Evolutionary conservation across 2,888 invertebrate genomes (phyloP).

Genomic region (Tridacna gigas): DNA sequence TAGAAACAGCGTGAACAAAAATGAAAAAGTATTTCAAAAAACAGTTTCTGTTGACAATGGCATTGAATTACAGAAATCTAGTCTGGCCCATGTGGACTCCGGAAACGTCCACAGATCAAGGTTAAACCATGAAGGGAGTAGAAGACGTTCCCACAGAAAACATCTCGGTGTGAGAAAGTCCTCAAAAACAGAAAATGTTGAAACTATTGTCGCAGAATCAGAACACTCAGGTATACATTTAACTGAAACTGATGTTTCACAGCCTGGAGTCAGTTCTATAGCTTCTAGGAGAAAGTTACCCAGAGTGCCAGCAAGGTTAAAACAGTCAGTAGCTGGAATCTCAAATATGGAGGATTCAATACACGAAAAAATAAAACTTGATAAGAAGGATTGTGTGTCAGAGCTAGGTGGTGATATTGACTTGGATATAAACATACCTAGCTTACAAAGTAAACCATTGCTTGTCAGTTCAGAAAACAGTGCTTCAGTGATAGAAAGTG

Average conservation of each 20-base stretch:
- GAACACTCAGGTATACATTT: not conserved
- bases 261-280: not conserved
- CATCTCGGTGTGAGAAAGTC: not conserved
- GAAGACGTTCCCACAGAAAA: not conserved
- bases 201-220: not conserved
- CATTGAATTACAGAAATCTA: not conserved
- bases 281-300: slow-evolving; percentile 37
- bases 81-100: not conserved
- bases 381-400: not conserved
- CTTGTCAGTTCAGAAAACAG: too few relatives aligned
- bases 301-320: slow-evolving; percentile 15
- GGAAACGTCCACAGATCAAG: not conserved
- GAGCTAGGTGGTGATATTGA: not conserved
- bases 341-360: not conserved
- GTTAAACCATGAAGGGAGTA: not conserved
- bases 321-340: not conserved
- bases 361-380: not conserved
- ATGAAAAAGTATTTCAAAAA: not conserved
- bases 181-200: not conserved
- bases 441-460: not conserved
- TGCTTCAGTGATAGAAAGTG: not conserved
- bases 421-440: not conserved
- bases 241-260: not conserved
- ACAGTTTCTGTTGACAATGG: slow-evolving; percentile 13
- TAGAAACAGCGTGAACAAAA: not conserved